A percentile compares a stretch with the other conserved stretches of the same genome.
phyloP scores from a whole-genome alignment of 2,888 invertebrate species.

The Trilocha varians region DNA sequence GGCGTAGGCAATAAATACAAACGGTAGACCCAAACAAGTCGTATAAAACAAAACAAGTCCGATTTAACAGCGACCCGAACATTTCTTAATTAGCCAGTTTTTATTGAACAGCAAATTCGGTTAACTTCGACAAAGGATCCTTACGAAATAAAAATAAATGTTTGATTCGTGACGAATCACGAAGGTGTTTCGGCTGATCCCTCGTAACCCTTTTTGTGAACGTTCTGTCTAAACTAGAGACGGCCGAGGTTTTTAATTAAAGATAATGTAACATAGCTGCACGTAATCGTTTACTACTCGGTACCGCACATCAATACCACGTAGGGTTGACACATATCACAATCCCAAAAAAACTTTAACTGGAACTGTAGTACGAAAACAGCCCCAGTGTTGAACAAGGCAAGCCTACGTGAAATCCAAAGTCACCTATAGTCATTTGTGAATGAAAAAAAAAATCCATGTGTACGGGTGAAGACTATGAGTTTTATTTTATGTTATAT shows the following conservation, averaged over 20 bases:
- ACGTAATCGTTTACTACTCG: constrained; percentile 28
- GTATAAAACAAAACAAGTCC: constrained; percentile 41
- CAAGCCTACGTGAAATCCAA: no score
- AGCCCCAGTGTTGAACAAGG: no score
- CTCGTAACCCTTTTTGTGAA: constrained; percentile 66
- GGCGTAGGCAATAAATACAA: constrained; percentile 22
- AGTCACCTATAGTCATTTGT: no score
- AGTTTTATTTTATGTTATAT: no score
- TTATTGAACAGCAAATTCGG: constrained; percentile 69
- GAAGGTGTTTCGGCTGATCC: constrained; percentile 62
- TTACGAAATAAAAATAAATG: constrained; percentile 67
- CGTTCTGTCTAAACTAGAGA: constrained; percentile 64
- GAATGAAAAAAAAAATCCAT: no score
- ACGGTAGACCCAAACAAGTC: constrained; percentile 35
- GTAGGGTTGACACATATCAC: neutral
- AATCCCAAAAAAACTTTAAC: neutral
- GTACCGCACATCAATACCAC: neutral
- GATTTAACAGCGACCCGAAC: constrained; percentile 56
- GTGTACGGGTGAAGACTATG: no score
- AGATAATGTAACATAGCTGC: constrained; percentile 65
- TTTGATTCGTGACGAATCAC: constrained; percentile 68
- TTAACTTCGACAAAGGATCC: constrained; percentile 65
- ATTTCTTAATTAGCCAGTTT: constrained; percentile 70
- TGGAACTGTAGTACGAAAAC: no score
- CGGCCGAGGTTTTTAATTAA: constrained; percentile 67